Percentiles rank a stretch among this genome's conserved stretches.
phyloP scores from a whole-genome alignment of 1,140 invertebrate genomes.

The Scylla paramamosain region DNA sequence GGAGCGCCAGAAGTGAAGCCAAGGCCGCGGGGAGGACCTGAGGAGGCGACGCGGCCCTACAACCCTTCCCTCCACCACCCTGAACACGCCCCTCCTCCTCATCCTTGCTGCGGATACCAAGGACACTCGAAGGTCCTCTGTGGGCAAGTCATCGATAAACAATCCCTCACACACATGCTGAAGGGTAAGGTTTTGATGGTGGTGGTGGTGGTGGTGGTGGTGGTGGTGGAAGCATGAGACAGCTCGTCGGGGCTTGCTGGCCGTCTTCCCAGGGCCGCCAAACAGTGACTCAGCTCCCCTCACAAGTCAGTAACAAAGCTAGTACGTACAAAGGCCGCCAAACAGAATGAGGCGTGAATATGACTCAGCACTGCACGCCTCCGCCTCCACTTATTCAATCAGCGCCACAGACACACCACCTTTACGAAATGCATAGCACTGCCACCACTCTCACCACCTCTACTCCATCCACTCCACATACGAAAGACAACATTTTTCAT shows the following conservation, averaged over 20 bases:
- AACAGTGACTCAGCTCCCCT: background rate
- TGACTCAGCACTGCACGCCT: background rate
- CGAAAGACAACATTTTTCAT: too few species aligned
- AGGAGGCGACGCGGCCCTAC: background rate
- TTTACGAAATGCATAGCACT: too few species aligned
- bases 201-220: background rate
- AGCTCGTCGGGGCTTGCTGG: background rate
- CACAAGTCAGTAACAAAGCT: background rate
- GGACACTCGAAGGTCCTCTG: background rate
- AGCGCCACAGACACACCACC: too few species aligned
- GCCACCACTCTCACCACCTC: background rate
- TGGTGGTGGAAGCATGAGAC: background rate
- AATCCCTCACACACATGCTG: too few species aligned
- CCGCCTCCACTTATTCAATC: too few species aligned
- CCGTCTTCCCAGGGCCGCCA: background rate
- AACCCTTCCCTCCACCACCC: background rate
- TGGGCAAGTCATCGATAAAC: too few species aligned
- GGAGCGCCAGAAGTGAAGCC: background rate
- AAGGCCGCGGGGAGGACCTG: background rate
- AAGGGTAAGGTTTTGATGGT: background rate
- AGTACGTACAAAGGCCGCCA: background rate
- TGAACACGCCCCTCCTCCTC: background rate
- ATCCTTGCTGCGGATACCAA: background rate
- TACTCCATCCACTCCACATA: background rate
- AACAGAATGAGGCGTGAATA: background rate